These are phyloP conservation scores for Anguilla rostrata DNA, from an alignment of 2,113 vertebrate genomes.

Conservation along the genomic window DNA sequence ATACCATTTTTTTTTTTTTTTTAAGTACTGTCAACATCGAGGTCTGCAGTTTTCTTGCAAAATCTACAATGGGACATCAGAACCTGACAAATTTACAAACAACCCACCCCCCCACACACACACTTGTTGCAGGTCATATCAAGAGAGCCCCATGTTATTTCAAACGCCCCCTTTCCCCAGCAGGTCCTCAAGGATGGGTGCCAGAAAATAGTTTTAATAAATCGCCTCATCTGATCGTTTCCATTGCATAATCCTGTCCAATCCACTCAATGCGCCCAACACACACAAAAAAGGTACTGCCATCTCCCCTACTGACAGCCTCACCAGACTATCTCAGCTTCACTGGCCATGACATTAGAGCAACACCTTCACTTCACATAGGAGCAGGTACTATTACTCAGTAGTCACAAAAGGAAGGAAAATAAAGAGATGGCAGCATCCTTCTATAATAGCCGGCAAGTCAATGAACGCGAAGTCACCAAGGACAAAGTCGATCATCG, in stretches of 20 bases:
- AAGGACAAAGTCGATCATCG: background rate
- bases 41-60: background rate
- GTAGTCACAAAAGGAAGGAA: no score
- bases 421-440: background rate
- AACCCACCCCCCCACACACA: no score
- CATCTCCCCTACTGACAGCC: background rate
- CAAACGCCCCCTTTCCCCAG: background rate
- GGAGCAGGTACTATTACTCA: background rate
- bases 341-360: background rate
- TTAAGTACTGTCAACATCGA: no score
- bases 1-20: no score
- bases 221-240: background rate
- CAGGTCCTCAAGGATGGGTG: background rate
- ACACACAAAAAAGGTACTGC: background rate
- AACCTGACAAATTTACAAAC: background rate
- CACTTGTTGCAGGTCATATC: background rate
- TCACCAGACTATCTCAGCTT: background rate
- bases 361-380: background rate
- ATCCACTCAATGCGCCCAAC: background rate
- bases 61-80: background rate
- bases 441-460: background rate
- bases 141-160: background rate
- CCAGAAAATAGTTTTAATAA: background rate
- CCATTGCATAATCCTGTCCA: background rate
- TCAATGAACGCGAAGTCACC: background rate